Base-by-base conservation (phyloP, 1,140 invertebrate species). In the Cydia splendana region DNA sequence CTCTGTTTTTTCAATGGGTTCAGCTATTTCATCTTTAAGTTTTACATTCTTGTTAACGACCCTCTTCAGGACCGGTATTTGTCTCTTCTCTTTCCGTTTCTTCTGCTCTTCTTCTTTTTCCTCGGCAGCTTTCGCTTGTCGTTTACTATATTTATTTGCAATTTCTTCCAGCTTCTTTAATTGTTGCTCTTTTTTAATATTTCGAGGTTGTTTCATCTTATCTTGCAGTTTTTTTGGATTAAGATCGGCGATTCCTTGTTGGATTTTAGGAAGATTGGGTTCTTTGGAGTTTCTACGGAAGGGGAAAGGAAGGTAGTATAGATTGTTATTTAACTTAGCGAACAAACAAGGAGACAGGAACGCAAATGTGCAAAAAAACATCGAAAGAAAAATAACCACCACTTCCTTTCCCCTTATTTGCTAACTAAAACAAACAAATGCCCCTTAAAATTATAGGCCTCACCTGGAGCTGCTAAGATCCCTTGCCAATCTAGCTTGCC, bases 351-450 rank as follows among this genome's bases (percentile, higher is more conserved):
- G 91, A 93, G 91, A 86, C 82, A 93, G 90, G 91, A 93, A 91
- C 77, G 81, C 77, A 65, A 71, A 51, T 24, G 67, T 62, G 10
- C 53, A 57, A 78, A 84, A 84, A 83, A 77, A 74, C 7, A 77
- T 34, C 76, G 53, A 65, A 79, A 79, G 77, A 51, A 77, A 77
- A 76, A 77, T 48, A 76, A 75, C 76, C 75, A 77, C 28, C 80
- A 84, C 91, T 93, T 93, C 90, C 91, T 92, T 92, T 92, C 89
- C 91, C 91, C 90, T 93, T 91, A 92, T 93, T 93, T 91, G 89
- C 79, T 87, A 85, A 53, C 65, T 62, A 71, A 62, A 24, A 45
- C 15, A 77, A 77, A 42, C n/a, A 5, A 65, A 18, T 38, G 7
- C 34, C 20, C 69, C 67, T n/a, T 62, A 38, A 62, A 69, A 80